A percentile compares a stretch with the other conserved stretches of the same genome.
phyloP scores from a whole-genome alignment of 2,888 invertebrate genomes.

The Plemyria rubiginata region DNA sequence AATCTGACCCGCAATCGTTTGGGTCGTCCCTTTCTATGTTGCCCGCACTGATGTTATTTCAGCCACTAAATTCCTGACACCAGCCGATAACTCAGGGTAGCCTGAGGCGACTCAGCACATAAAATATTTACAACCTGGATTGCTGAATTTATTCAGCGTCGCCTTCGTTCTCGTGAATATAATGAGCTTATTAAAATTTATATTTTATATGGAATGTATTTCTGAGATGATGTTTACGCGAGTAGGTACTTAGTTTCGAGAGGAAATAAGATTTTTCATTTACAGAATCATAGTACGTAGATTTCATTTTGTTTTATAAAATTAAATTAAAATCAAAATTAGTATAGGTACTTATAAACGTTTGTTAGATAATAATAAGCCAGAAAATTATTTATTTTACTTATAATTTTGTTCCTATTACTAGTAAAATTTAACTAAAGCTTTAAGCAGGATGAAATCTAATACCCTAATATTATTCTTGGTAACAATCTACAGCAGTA shows the following conservation, averaged over 20 bases:
- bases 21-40: slow-evolving; percentile 38
- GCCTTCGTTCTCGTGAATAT: slow-evolving; percentile 28
- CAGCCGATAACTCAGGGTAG: slow-evolving; percentile 26
- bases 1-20: slow-evolving; percentile 31
- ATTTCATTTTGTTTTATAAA: no score
- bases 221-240: slow-evolving; percentile 10
- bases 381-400: no score
- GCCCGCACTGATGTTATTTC: slow-evolving; percentile 32
- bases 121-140: slow-evolving; percentile 41
- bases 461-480: slow-evolving; percentile 6
- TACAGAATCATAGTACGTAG: not conserved
- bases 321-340: no score
- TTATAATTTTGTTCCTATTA: not conserved
- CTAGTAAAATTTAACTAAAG: not conserved
- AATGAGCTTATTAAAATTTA: slow-evolving; percentile 27
- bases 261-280: not conserved
- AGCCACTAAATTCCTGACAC: slow-evolving; percentile 34
- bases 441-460: not conserved
- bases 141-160: slow-evolving; percentile 34
- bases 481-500: slow-evolving; percentile 3
- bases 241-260: not conserved
- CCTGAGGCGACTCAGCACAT: slow-evolving; percentile 23
- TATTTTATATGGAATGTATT: slow-evolving; percentile 17
- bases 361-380: no score
- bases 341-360: no score